Evolutionary conservation across 2,113 vertebrate species (phyloP).

Genomic region (Burhinus bistriatus): DNA sequence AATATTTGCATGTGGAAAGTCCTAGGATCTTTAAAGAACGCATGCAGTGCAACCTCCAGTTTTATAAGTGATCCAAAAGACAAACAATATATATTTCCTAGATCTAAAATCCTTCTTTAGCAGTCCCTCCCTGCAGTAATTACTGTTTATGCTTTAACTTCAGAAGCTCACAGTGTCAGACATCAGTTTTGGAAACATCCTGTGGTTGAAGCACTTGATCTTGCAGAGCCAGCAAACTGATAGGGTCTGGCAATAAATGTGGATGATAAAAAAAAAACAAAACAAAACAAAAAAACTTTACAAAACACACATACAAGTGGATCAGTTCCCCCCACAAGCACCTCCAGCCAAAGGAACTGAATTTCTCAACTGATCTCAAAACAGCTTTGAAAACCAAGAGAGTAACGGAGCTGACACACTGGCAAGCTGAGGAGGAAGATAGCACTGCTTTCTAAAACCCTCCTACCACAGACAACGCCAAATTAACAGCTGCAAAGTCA

Average conservation of each 20-base stretch:
- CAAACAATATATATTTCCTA: neutral
- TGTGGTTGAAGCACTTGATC: constrained; percentile 42
- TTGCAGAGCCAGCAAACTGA: constrained; percentile 35
- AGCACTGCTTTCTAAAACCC: neutral
- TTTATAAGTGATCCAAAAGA: neutral
- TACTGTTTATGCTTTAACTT: constrained; percentile 60
- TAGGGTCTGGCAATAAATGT: neutral
- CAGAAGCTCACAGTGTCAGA: constrained; percentile 49
- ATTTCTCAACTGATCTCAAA: neutral
- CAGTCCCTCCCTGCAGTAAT: constrained; percentile 55
- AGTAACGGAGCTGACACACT: neutral
- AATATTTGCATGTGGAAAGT: neutral
- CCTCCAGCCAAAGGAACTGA: neutral
- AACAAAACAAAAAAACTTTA: neutral
- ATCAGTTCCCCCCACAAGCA: neutral
- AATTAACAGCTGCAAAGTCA: neutral
- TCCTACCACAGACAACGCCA: neutral
- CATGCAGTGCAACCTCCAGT: neutral
- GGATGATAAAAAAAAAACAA: neutral
- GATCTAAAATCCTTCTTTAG: constrained; percentile 18
- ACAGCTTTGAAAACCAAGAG: neutral
- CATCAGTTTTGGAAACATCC: constrained; percentile 66
- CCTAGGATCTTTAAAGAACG: neutral
- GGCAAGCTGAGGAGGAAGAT: neutral
- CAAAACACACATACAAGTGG: neutral